Conservation (phyloP, 2,888 invertebrate genomes). For the Dolichomitus sp. region DNA sequence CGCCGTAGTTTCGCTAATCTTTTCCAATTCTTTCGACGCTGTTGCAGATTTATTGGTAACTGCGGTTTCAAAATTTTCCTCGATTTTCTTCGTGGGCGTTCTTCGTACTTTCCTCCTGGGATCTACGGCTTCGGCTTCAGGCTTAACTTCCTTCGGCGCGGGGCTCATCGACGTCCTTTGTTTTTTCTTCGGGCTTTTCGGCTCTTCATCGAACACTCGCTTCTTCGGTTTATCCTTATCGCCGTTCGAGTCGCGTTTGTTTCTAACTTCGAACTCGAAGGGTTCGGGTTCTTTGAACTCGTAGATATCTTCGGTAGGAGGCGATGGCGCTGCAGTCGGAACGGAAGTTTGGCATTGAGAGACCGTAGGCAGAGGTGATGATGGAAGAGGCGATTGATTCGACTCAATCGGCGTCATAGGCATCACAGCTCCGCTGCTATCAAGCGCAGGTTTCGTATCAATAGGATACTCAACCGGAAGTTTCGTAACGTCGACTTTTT, state of each 20-base stretch:
- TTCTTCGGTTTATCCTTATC: conserved; percentile 83
- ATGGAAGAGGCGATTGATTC: conserved; percentile 58
- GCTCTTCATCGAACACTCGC: conserved; percentile 82
- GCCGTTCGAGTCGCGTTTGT: conserved; percentile 80
- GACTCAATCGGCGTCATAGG: conserved; percentile 59
- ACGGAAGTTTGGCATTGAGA: conserved; percentile 47
- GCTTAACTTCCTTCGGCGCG: conserved; percentile 68
- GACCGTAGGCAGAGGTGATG: conserved; percentile 21
- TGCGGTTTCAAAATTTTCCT: conserved; percentile 56
- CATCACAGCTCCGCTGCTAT: conserved; percentile 23
- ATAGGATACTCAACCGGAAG: conserved; percentile 47
- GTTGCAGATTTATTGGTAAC: conserved; percentile 68
- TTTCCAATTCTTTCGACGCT: conserved; percentile 85
- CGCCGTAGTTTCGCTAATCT: conserved; percentile 83
- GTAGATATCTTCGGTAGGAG: conserved; percentile 90
- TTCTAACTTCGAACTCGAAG: conserved; percentile 92
- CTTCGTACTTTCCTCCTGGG: conserved; percentile 70
- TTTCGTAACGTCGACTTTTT: conserved; percentile 81
- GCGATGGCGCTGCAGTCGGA: neutral
- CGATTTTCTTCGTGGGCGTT: conserved; percentile 72
- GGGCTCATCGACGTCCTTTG: conserved; percentile 74
- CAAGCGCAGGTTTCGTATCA: conserved; percentile 60
- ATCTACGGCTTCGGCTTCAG: conserved; percentile 56
- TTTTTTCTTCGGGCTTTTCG: conserved; percentile 83
- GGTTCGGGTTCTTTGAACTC: conserved; percentile 97